phyloP scores from a whole-genome alignment of 2,888 invertebrate species.

The Habroteleia sp. region DNA sequence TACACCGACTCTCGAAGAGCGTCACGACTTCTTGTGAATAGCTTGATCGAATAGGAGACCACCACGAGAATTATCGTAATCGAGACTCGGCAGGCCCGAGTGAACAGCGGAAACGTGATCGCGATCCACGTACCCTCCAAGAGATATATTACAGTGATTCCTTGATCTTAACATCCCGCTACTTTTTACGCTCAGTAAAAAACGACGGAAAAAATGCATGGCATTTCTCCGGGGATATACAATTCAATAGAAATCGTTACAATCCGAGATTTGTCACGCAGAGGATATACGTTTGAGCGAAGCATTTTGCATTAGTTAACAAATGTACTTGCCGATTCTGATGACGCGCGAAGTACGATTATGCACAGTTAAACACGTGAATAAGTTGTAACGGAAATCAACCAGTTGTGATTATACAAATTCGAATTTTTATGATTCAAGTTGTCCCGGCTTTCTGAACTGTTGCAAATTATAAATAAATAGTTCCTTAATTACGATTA shows the following conservation, averaged over 20 bases:
- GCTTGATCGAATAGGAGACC: constrained; percentile 64
- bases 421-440: too few species aligned
- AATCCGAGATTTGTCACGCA: constrained; percentile 53
- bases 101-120: constrained; percentile 66
- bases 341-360: constrained; percentile 39
- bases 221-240: constrained; percentile 34
- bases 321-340: constrained; percentile 30
- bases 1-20: constrained; percentile 60
- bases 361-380: constrained; percentile 16
- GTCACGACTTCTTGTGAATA: constrained; percentile 67
- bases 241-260: constrained; percentile 48
- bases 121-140: constrained; percentile 44
- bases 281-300: constrained; percentile 24
- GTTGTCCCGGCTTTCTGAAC: too few species aligned
- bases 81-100: constrained; percentile 60
- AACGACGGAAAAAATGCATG: constrained; percentile 23
- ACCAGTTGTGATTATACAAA: constrained; percentile 1
- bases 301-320: constrained; percentile 23
- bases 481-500: too few species aligned
- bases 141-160: constrained; percentile 55
- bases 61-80: constrained; percentile 67
- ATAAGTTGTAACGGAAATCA: constrained; percentile 14
- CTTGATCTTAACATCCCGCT: constrained; percentile 37
- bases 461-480: too few species aligned
- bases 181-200: constrained; percentile 38